phyloP scores from a whole-genome alignment of 2,797 vertebrate genomes.

The Onychomys arenicola region DNA sequence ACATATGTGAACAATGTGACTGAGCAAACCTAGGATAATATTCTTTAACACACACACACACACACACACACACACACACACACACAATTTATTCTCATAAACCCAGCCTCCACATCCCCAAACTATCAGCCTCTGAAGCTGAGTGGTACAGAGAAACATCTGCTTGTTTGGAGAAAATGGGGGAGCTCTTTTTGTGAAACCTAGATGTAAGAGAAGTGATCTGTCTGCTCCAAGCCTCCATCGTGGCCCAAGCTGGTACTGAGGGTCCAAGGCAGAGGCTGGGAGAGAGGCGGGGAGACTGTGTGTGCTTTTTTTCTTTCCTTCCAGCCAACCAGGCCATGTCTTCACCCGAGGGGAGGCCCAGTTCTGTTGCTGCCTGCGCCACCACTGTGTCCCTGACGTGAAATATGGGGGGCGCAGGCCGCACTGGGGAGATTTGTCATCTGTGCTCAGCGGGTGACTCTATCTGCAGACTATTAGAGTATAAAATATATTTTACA shows the following conservation, averaged over 20 bases:
- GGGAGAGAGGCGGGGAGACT: background rate
- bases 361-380: constrained; percentile 72
- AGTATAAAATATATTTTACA: constrained; percentile 93
- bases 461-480: constrained; percentile 91
- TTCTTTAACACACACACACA: background rate
- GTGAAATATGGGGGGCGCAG: constrained; percentile 84
- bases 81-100: background rate
- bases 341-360: constrained; percentile 70
- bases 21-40: background rate
- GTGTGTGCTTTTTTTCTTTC: constrained; percentile 59
- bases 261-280: background rate
- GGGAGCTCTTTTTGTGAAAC: background rate
- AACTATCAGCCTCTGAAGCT: background rate
- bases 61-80: background rate
- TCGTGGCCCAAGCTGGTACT: background rate
- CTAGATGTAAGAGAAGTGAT: background rate
- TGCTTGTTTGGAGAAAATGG: background rate
- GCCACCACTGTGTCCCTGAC: constrained; percentile 78
- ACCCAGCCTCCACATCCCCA: constrained; percentile 25
- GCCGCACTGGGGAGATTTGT: constrained; percentile 87
- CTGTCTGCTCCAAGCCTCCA: background rate
- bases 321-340: constrained; percentile 64
- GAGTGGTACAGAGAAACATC: background rate
- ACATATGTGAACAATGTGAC: background rate
- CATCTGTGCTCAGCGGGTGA: constrained; percentile 87